A percentile compares a stretch with the other conserved stretches of the same genome.
Conservation (phyloP, 2,113 vertebrate species). For the Dissostichus mawsoni region DNA sequence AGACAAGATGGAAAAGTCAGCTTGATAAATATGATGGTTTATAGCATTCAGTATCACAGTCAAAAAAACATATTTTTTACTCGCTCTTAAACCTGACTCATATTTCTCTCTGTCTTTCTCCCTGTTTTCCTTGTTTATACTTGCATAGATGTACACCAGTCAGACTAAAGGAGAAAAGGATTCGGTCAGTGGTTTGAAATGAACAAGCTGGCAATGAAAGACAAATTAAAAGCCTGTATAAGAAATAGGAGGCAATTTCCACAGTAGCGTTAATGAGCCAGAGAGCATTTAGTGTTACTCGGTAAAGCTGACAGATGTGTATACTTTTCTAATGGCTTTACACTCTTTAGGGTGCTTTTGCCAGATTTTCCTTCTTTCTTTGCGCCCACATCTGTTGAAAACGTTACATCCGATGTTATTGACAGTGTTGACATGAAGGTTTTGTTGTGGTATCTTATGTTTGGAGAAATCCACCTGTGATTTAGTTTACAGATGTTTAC, state of each 20-base stretch:
- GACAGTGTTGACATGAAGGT: slow-evolving; percentile 31
- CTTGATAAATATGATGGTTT: not conserved
- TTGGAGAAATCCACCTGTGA: slow-evolving; percentile 23
- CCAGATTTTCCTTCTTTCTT: slow-evolving; percentile 33
- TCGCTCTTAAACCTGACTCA: not conserved
- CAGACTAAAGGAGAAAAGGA: slow-evolving; percentile 11
- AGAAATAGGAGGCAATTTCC: slow-evolving; percentile 59
- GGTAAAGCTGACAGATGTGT: slow-evolving; percentile 62
- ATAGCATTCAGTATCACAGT: not conserved
- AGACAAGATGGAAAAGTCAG: not conserved
- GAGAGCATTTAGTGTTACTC: slow-evolving; percentile 60
- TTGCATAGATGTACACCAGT: not conserved
- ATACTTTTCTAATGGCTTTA: slow-evolving; percentile 33
- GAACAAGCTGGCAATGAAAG: slow-evolving; percentile 57
- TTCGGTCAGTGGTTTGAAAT: slow-evolving; percentile 40
- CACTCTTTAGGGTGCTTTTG: slow-evolving; percentile 28
- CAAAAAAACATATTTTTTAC: not conserved
- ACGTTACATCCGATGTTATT: slow-evolving; percentile 8
- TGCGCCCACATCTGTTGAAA: slow-evolving; percentile 43
- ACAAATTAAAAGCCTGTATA: slow-evolving; percentile 62
- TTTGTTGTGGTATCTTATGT: slow-evolving; percentile 14
- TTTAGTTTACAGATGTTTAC: slow-evolving; percentile 30
- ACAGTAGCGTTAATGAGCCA: slow-evolving; percentile 67
- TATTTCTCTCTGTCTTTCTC: not conserved
- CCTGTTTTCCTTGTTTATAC: not conserved